Conservation (phyloP, 2,113 vertebrate species). For the Myrmecobius fasciatus region DNA sequence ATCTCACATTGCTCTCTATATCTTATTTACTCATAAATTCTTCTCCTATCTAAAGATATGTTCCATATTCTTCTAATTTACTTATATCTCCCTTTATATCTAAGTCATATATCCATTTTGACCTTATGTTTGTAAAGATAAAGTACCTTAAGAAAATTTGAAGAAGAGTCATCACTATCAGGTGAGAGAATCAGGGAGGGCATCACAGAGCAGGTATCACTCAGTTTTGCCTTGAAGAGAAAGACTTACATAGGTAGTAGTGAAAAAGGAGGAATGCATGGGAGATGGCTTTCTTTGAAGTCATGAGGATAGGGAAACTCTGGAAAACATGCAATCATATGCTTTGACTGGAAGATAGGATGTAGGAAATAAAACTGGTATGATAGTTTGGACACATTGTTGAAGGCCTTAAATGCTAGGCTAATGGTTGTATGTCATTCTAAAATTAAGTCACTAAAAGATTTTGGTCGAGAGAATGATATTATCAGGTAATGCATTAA, state of each 20-base stretch:
- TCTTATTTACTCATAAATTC: too few species aligned
- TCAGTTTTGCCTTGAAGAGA: background rate
- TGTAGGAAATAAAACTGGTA: background rate
- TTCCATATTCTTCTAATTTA: too few species aligned
- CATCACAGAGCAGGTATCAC: background rate
- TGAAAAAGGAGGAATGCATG: background rate
- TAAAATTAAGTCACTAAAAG: background rate
- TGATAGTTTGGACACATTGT: background rate
- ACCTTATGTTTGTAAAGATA: too few species aligned
- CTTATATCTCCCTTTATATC: too few species aligned
- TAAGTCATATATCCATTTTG: too few species aligned
- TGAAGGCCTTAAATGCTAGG: background rate
- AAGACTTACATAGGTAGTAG: background rate
- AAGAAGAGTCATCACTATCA: background rate
- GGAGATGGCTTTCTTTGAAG: background rate
- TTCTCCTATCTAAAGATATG: too few species aligned
- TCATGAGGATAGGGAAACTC: background rate
- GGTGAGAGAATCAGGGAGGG: background rate
- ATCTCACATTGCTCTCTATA: too few species aligned
- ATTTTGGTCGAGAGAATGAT: background rate
- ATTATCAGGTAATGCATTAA: background rate
- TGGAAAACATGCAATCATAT: background rate
- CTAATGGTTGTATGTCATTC: background rate
- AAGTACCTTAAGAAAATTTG: background rate
- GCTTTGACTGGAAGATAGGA: background rate